Evolutionary conservation across 2,888 invertebrate genomes (phyloP).

Genomic region (Tachina grossa): DNA sequence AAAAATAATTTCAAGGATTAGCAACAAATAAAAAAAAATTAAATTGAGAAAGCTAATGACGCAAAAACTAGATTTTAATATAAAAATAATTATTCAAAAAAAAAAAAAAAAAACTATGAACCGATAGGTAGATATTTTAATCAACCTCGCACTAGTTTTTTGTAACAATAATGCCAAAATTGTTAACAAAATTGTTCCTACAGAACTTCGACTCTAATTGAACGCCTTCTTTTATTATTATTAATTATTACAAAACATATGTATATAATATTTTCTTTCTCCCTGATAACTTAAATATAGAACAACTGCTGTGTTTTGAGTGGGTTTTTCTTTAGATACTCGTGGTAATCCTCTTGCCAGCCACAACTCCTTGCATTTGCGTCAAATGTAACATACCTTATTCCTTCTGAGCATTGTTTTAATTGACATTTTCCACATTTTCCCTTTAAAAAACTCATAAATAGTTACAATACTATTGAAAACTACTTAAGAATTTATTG

Average conservation of each 20-base stretch:
- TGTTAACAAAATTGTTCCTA: no score
- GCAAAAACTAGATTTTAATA: background rate
- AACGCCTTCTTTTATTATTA: no score
- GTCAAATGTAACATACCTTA: conserved; percentile 3
- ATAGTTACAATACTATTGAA: conserved; percentile 26
- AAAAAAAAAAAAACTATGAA: no score
- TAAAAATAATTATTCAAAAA: no score
- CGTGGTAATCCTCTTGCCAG: conserved; percentile 41
- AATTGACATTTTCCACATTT: conserved; percentile 71
- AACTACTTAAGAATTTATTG: conserved; percentile 66
- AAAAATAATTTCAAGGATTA: conserved; percentile 7
- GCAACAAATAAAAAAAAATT: background rate
- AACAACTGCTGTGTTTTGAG: conserved; percentile 60
- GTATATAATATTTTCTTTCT: background rate
- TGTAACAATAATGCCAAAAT: no score
- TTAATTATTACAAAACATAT: no score
- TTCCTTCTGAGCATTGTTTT: conserved; percentile 58
- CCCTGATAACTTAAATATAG: background rate
- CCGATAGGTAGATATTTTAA: no score
- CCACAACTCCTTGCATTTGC: conserved; percentile 19
- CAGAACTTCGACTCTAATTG: no score
- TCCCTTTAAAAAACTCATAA: conserved; percentile 12
- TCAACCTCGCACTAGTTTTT: no score
- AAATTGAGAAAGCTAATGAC: background rate
- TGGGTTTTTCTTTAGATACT: conserved; percentile 13